Conservation (phyloP, 1,140 invertebrate genomes). For the Calliphora vicina region DNA sequence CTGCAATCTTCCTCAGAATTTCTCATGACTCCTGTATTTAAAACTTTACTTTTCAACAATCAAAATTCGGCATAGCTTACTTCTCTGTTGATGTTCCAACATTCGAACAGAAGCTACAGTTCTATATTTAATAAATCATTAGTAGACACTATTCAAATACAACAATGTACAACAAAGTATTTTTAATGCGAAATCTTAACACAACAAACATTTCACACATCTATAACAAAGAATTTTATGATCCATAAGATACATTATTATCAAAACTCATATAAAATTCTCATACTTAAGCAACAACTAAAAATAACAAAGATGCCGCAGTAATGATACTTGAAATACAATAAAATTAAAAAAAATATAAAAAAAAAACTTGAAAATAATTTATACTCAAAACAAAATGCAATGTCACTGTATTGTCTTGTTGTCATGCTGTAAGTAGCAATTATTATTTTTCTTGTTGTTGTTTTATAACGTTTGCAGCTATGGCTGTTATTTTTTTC, state of each 20-base stretch:
- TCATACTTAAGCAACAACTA: neutral
- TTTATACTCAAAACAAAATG: neutral
- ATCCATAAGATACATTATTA: neutral
- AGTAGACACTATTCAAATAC: no score
- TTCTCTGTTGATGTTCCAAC: no score
- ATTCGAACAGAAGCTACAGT: no score
- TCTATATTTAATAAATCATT: no score
- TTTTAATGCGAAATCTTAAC: no score
- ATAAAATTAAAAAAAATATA: neutral
- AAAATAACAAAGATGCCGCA: slow-evolving; percentile 1
- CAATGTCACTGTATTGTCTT: neutral
- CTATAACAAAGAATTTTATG: neutral
- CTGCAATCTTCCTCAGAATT: no score
- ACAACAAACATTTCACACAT: neutral
- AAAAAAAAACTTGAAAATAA: neutral
- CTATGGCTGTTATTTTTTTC: neutral
- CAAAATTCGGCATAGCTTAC: no score
- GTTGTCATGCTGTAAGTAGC: slow-evolving; percentile 17
- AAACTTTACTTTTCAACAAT: no score
- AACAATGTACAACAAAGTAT: no score
- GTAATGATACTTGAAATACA: slow-evolving; percentile 28
- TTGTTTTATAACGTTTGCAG: no score
- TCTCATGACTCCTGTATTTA: no score
- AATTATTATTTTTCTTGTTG: slow-evolving; percentile 6
- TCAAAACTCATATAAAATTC: neutral